Percentiles rank a stretch among this genome's conserved stretches.
Conservation (phyloP, 2,113 vertebrate species). For the Lampris megalopsis region DNA sequence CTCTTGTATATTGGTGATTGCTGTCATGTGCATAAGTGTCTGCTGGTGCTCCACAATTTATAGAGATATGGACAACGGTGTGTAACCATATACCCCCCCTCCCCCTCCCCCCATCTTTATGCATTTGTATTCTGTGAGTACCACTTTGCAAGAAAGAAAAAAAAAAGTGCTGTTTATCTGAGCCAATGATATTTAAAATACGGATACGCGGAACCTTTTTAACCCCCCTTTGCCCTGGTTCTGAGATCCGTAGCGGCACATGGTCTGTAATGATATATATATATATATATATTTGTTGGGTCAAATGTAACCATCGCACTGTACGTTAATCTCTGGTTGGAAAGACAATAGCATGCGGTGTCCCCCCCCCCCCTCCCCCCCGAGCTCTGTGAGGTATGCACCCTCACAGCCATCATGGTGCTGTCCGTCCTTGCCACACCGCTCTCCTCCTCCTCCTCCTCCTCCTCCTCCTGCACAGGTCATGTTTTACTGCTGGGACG, state of each 20-base stretch:
- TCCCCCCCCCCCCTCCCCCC: constrained; percentile 40
- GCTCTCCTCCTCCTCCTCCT: constrained; percentile 3
- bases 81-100: constrained; percentile 60
- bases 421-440: constrained; percentile 56
- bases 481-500: constrained; percentile 24
- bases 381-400: constrained; percentile 45
- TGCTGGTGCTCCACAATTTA: constrained; percentile 69
- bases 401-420: constrained; percentile 63
- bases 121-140: constrained; percentile 57
- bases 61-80: constrained; percentile 47
- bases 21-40: constrained; percentile 48
- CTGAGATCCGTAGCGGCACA: constrained; percentile 34
- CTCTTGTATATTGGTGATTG: constrained; percentile 43
- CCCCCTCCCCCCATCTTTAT: constrained; percentile 72
- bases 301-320: constrained; percentile 64
- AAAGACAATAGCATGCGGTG: constrained; percentile 66
- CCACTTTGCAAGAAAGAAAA: constrained; percentile 32
- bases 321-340: constrained; percentile 61
- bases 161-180: constrained; percentile 56
- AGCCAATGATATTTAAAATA: constrained; percentile 61
- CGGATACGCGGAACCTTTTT: constrained; percentile 26
- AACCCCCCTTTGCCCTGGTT: constrained; percentile 41
- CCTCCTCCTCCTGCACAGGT: constrained; percentile 56
- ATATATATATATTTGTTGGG: constrained; percentile 56
- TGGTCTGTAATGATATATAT: constrained; percentile 43